A percentile compares a stretch with the other conserved stretches of the same genome.
Conservation (phyloP, 1,140 invertebrate species). For the Zophobas atratus region DNA sequence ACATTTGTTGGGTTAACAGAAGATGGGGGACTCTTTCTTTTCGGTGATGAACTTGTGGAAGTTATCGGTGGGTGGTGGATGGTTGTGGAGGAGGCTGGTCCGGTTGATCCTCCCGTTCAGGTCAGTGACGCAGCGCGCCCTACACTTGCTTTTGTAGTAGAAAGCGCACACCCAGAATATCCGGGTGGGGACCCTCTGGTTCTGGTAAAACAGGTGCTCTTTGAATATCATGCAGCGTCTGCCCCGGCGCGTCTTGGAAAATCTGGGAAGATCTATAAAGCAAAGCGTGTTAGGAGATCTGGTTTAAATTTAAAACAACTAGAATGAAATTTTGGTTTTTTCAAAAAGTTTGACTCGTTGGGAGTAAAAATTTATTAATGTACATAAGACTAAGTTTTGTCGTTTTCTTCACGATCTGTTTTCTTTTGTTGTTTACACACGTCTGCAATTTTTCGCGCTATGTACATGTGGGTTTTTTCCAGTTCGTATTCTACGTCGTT, state of each 20-base stretch:
- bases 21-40: neutral
- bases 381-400: neutral
- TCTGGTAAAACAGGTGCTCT: slow-evolving; percentile 54
- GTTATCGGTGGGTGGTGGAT: slow-evolving; percentile 44
- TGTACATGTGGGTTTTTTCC: neutral
- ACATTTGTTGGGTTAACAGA: neutral
- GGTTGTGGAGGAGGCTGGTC: slow-evolving; percentile 33
- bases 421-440: neutral
- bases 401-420: neutral
- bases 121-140: slow-evolving; percentile 41
- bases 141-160: slow-evolving; percentile 51
- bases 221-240: slow-evolving; percentile 22
- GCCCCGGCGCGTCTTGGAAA: neutral
- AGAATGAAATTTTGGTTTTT: neutral
- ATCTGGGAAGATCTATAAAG: neutral
- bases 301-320: no score
- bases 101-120: slow-evolving; percentile 4
- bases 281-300: no score
- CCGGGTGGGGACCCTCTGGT: slow-evolving; percentile 36
- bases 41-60: no score
- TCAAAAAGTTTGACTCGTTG: no score
- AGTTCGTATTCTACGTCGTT: neutral
- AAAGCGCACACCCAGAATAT: slow-evolving; percentile 53
- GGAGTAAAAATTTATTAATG: no score
- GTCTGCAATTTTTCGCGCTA: neutral